Conservation (phyloP, 23 tunicate species). For the Halocynthia aurantium region DNA sequence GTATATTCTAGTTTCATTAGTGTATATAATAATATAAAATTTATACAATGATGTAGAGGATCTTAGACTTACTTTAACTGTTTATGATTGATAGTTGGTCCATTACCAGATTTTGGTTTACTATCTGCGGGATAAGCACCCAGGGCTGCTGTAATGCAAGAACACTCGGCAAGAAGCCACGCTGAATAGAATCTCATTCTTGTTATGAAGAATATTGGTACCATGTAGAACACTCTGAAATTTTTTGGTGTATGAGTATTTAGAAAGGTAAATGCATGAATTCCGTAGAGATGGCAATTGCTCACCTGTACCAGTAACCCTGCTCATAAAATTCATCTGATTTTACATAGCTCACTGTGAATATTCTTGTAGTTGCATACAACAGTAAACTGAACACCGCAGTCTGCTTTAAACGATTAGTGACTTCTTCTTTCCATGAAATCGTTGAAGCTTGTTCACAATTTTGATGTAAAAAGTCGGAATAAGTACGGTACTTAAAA, state of each 20-base stretch:
- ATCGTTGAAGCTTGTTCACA: conserved; percentile 9
- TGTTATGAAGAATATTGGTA: conserved; percentile 57
- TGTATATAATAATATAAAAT: not conserved
- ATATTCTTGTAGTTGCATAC: conserved; percentile 24
- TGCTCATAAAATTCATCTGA: conserved; percentile 48
- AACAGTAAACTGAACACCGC: conserved; percentile 33
- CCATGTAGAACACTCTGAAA: conserved; percentile 63
- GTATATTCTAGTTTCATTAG: not conserved
- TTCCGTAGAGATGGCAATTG: not conserved
- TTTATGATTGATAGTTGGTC: conserved; percentile 45
- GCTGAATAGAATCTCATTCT: conserved; percentile 93
- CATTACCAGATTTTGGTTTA: conserved; percentile 61
- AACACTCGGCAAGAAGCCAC: conserved; percentile 75
- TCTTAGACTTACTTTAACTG: not conserved
- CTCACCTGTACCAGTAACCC: conserved; percentile 38
- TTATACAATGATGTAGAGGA: not conserved
- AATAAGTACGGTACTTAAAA: conserved; percentile 61
- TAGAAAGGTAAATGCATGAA: not conserved
- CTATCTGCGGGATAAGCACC: conserved; percentile 58
- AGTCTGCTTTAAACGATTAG: conserved; percentile 32
- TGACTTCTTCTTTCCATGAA: conserved; percentile 55
- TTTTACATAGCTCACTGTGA: conserved; percentile 34
- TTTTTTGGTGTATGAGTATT: not conserved
- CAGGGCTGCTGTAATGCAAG: conserved; percentile 61
- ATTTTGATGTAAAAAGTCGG: conserved; percentile 36